Percentiles rank a stretch among this genome's conserved stretches.
These are phyloP conservation scores for Nestor notabilis DNA, from an alignment of 2,113 vertebrate genomes.

Conservation along the genomic window DNA sequence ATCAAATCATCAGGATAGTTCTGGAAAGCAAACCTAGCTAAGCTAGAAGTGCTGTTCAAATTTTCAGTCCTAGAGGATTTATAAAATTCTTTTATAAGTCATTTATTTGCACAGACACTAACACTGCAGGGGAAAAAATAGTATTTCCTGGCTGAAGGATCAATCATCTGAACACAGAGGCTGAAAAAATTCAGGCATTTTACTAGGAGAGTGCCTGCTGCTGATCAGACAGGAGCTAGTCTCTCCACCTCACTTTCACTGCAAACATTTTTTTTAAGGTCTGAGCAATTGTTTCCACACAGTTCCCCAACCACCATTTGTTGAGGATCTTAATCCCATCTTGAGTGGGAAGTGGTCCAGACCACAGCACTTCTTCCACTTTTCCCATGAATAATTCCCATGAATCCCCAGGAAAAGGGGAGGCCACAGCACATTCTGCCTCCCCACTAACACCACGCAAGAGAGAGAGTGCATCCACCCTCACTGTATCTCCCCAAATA, in stretches of 20 bases:
- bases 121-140: not conserved
- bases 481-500: not conserved
- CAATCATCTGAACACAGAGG: not conserved
- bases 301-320: not conserved
- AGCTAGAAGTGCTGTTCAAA: not conserved
- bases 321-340: not conserved
- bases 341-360: not conserved
- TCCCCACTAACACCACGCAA: not conserved
- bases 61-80: not conserved
- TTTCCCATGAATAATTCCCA: too few species aligned
- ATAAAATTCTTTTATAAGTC: constrained; percentile 37
- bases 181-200: not conserved
- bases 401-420: fast-evolving
- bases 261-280: not conserved
- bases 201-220: not conserved
- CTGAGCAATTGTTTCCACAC: not conserved
- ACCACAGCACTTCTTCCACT: not conserved
- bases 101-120: constrained; percentile 44
- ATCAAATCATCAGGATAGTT: not conserved
- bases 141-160: not conserved
- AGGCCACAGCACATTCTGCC: not conserved
- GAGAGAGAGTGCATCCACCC: not conserved
- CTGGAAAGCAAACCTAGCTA: not conserved
- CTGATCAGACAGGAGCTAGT: not conserved
- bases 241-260: not conserved